Conservation (phyloP, 2,888 invertebrate species). For the Drosophila nr. fundita region DNA sequence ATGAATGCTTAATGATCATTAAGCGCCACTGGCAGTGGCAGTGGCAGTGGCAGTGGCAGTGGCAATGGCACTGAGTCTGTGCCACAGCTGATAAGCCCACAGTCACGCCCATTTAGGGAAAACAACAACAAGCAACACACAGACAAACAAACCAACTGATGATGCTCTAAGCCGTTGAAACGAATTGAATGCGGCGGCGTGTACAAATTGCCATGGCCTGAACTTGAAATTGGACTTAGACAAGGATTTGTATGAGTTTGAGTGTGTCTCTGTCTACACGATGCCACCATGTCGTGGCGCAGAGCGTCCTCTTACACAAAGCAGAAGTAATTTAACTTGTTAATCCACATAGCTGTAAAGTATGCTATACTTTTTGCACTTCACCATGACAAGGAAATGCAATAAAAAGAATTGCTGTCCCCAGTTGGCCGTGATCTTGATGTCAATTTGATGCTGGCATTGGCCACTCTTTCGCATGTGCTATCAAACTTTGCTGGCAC, state of each 20-base stretch:
- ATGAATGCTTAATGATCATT: conserved; percentile 37
- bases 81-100: conserved; percentile 54
- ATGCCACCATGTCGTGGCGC: neutral
- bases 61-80: conserved; percentile 38
- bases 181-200: conserved; percentile 35
- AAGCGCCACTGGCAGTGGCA: conserved; percentile 21
- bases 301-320: conserved; percentile 21
- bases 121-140: conserved; percentile 1
- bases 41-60: conserved; percentile 21
- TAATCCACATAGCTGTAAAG: conserved; percentile 48
- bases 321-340: conserved; percentile 51
- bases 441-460: conserved; percentile 62
- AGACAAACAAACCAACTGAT: conserved; percentile 18
- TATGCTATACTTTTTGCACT: conserved; percentile 39
- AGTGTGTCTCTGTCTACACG: neutral
- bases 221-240: conserved; percentile 48
- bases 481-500: conserved; percentile 25
- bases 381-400: conserved; percentile 49
- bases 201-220: conserved; percentile 47
- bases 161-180: conserved; percentile 53
- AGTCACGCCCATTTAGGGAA: conserved; percentile 16
- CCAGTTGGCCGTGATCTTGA: conserved; percentile 70
- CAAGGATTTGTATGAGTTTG: conserved; percentile 23
- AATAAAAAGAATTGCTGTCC: conserved; percentile 51
- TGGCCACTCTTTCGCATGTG: conserved; percentile 44